phyloP scores from a whole-genome alignment of 2,797 vertebrate genomes.

The Lophius americanus region DNA sequence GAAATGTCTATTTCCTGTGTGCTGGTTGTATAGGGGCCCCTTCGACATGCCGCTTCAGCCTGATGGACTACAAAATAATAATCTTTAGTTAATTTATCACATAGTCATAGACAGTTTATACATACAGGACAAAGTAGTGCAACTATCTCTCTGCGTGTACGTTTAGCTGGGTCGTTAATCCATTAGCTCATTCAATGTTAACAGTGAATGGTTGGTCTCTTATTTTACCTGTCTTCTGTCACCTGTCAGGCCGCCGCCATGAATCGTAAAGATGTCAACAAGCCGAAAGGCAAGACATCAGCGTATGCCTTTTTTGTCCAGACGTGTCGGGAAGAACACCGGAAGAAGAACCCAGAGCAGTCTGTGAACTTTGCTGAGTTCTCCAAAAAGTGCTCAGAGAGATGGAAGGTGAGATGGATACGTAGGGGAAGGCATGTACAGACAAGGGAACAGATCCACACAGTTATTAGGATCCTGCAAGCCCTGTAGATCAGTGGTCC shows the following conservation, averaged over 20 bases:
- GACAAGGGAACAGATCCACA: too few species aligned
- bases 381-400: slow-evolving; percentile 94
- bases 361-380: slow-evolving; percentile 94
- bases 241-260: slow-evolving; percentile 71
- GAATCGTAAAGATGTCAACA: slow-evolving; percentile 93
- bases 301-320: slow-evolving; percentile 95
- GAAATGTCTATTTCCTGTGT: too few species aligned
- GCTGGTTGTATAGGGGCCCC: too few species aligned
- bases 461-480: too few species aligned
- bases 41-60: too few species aligned
- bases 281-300: slow-evolving; percentile 94
- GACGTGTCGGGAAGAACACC: slow-evolving; percentile 93
- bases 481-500: too few species aligned
- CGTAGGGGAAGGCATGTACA: not conserved
- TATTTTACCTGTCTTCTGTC: not conserved
- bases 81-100: too few species aligned
- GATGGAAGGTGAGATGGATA: slow-evolving; percentile 86
- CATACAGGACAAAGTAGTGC: too few species aligned
- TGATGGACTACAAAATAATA: too few species aligned
- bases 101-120: too few species aligned
- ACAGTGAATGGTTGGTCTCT: too few species aligned
- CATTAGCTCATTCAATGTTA: not conserved
- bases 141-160: too few species aligned
- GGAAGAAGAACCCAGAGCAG: slow-evolving; percentile 91
- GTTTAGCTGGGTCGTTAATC: not conserved